These are phyloP conservation scores for Tapirus indicus DNA, from an alignment of 2,797 vertebrate genomes.

Conservation along the genomic window DNA sequence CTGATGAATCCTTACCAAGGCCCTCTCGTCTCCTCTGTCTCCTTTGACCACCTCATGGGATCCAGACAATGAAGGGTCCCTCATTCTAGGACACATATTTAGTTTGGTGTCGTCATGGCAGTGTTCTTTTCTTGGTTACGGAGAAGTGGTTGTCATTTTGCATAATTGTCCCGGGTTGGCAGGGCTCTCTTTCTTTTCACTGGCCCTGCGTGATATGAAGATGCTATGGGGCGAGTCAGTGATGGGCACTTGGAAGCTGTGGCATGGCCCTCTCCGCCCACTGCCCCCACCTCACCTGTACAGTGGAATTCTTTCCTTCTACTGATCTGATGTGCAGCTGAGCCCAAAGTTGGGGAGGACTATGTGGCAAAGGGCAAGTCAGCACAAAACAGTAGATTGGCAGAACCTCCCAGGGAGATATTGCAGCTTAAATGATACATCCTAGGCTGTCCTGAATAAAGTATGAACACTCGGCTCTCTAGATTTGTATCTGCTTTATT, in stretches of 20 bases:
- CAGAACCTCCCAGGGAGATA: not conserved
- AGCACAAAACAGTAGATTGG: not conserved
- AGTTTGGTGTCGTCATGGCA: not conserved
- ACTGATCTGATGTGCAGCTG: no score
- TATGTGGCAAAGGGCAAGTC: not conserved
- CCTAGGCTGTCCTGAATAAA: not conserved
- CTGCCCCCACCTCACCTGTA: rapidly evolving
- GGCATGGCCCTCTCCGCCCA: not conserved
- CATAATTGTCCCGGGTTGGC: not conserved
- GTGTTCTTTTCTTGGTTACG: not conserved
- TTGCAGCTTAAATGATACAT: rapidly evolving
- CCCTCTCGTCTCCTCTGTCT: not conserved
- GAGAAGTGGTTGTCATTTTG: not conserved
- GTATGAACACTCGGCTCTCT: not conserved
- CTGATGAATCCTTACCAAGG: not conserved
- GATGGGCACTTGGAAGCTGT: no score
- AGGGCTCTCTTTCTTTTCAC: not conserved
- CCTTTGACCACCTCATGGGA: not conserved
- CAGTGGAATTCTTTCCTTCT: not conserved
- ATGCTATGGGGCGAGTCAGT: no score
- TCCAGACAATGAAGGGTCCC: not conserved
- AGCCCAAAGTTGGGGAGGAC: not conserved
- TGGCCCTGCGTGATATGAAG: not conserved
- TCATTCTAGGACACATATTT: not conserved
- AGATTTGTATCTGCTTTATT: not conserved